Percentiles rank a stretch among this genome's conserved stretches.
Evolutionary conservation across 2,888 invertebrate species (phyloP).

Genomic region (Amiota mariae): DNA sequence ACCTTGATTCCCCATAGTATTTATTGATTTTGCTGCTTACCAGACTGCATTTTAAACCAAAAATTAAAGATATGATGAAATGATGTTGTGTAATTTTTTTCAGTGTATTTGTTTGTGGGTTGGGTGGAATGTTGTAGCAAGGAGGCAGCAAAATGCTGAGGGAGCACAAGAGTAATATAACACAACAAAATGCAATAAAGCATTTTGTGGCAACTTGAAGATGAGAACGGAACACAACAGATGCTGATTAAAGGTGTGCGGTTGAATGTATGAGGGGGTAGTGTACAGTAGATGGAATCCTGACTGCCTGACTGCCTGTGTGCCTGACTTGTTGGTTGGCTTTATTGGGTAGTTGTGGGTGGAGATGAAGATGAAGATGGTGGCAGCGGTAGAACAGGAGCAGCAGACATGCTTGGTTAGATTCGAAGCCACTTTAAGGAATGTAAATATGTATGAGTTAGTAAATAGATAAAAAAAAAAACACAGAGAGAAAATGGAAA

Average conservation of each 20-base stretch:
- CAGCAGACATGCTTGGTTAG: not conserved
- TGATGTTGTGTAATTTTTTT: no score
- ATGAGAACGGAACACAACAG: conserved; percentile 60
- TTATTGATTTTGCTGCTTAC: no score
- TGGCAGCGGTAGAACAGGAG: conserved; percentile 5
- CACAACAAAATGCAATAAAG: conserved; percentile 69
- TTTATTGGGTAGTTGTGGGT: conserved; percentile 20
- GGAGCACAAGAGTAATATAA: conserved; percentile 61
- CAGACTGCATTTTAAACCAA: no score
- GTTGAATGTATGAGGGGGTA: conserved; percentile 42
- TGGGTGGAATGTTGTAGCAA: conserved; percentile 10
- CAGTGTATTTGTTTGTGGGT: conserved; percentile 8
- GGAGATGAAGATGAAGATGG: no score
- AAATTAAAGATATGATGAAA: no score
- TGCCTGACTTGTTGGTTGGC: not conserved
- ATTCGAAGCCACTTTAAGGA: not conserved
- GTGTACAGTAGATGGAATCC: not conserved
- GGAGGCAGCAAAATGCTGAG: conserved; percentile 41
- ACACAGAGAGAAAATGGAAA: no score
- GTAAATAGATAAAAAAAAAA: not conserved
- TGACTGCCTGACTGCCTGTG: no score
- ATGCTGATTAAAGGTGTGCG: conserved; percentile 69
- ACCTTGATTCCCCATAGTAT: no score
- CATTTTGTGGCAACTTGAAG: conserved; percentile 69
- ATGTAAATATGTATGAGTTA: not conserved